A percentile compares a stretch with the other conserved stretches of the same genome.
Conservation (phyloP, 2,113 vertebrate species). For the Menura novaehollandiae region DNA sequence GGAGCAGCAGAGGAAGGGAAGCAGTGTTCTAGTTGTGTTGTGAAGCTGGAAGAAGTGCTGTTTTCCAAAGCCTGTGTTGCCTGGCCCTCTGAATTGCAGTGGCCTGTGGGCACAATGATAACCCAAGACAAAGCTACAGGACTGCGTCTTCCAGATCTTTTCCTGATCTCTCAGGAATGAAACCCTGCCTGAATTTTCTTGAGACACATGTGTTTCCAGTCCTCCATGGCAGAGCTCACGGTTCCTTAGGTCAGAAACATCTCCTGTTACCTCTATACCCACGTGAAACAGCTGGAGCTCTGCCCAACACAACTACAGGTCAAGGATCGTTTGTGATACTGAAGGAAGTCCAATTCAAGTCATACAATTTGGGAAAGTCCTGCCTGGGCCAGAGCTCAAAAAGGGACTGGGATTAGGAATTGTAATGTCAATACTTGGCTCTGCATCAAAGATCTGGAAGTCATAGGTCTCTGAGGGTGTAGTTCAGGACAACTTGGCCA, state of each 20-base stretch:
- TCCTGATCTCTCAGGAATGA: background rate
- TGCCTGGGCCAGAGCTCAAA: background rate
- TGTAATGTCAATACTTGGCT: accelerated
- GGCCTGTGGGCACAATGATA: background rate
- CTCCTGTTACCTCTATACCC: background rate
- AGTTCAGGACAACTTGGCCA: background rate
- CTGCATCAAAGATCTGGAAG: background rate
- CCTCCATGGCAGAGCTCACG: background rate
- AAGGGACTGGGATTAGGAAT: background rate
- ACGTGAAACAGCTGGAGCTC: background rate
- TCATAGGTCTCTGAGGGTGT: accelerated
- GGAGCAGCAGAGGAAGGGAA: background rate
- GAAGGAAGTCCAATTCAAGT: background rate
- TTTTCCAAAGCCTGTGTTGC: background rate
- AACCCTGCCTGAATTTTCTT: background rate
- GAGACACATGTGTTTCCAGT: background rate
- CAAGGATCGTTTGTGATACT: background rate
- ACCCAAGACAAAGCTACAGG: background rate
- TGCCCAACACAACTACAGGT: background rate
- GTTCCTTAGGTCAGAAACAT: background rate
- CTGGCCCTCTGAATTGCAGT: background rate
- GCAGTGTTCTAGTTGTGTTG: accelerated
- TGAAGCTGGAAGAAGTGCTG: background rate
- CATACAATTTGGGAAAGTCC: background rate
- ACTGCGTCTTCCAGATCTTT: background rate